Base-by-base conservation (phyloP, 2,113 vertebrate species). In the Serinus canaria region DNA sequence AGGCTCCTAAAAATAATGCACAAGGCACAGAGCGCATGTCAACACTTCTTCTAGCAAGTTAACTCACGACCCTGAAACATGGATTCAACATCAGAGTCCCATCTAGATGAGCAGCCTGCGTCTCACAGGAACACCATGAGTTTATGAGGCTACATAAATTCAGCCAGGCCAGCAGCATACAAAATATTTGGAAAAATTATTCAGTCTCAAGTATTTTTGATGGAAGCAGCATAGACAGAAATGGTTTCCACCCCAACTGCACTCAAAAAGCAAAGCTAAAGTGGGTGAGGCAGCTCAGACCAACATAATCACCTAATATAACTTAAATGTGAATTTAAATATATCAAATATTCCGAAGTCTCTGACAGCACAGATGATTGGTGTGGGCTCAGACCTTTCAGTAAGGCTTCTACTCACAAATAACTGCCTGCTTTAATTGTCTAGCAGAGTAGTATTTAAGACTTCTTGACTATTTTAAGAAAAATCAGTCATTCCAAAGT, bases 401-500 rank as follows among this genome's bases (percentile, higher is more conserved):
- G 24, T 56, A 78, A 75, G 30, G 22, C 35, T 92, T 83, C 39
- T 37, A 49, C 64, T 92, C 68, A 78, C 14, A 85, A 83, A 83
- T 44, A n/a, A 74, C 15, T 80, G 60, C 52, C 68, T 89, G 76
- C 81, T 95, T 68, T 59, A 93, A 86, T 68, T 2, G 0, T 55
- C 53, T 49, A 81, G 44, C 41, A 63, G 69, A 90, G 6, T 37
- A 58, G 50, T 44, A 87, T 74, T 69, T 43, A 88, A 86, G 67
- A 47, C 35, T 58, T 87, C 37, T 82, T 1, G 1, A 69, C 79
- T 88, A 67, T 62, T 94, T 93, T 44, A 81, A 86, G 64, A 44
- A 41, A 31, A 67, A 91, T 82, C 91, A 95, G 74, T 69, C 91
- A 89, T 73, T 91, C 75, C 90, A 63, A 94, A 90, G 89, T 92